These are phyloP conservation scores for Apocrypta bakeri DNA, from an alignment of 1,140 invertebrate species.

Conservation along the genomic window DNA sequence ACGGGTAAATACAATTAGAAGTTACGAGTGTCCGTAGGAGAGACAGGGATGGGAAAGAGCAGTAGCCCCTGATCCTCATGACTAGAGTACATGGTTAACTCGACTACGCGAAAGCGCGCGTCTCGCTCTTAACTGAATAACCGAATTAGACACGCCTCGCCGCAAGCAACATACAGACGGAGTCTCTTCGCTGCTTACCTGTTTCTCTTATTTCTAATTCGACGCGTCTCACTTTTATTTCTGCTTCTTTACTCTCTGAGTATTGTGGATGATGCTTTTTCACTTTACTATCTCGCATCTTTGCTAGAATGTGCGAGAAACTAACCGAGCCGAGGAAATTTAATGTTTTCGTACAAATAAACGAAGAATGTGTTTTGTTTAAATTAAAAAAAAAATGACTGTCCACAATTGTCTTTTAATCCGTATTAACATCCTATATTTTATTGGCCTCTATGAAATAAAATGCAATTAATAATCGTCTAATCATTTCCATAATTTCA, in stretches of 20 bases:
- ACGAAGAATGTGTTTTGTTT: no score
- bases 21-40: slow-evolving; percentile 58
- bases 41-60: not conserved
- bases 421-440: no score
- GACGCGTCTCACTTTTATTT: slow-evolving; percentile 15
- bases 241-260: not conserved
- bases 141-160: slow-evolving; percentile 57
- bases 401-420: no score
- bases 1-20: slow-evolving; percentile 65
- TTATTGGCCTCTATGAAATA: no score
- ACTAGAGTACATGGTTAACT: slow-evolving; percentile 56
- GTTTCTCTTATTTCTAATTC: slow-evolving; percentile 35
- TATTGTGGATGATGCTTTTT: not conserved
- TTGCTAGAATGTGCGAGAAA: no score
- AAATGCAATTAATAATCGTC: no score
- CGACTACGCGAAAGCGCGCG: slow-evolving; percentile 47
- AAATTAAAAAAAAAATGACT: no score
- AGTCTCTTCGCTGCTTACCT: not conserved
- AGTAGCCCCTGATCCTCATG: slow-evolving; percentile 51
- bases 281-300: not conserved
- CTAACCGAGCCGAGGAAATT: no score
- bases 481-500: no score
- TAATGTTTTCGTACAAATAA: no score
- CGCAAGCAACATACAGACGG: slow-evolving; percentile 1
- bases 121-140: slow-evolving; percentile 63